Evolutionary conservation across 2,888 invertebrate species (phyloP).

Genomic region (Chalcosyrphus nemorum): DNA sequence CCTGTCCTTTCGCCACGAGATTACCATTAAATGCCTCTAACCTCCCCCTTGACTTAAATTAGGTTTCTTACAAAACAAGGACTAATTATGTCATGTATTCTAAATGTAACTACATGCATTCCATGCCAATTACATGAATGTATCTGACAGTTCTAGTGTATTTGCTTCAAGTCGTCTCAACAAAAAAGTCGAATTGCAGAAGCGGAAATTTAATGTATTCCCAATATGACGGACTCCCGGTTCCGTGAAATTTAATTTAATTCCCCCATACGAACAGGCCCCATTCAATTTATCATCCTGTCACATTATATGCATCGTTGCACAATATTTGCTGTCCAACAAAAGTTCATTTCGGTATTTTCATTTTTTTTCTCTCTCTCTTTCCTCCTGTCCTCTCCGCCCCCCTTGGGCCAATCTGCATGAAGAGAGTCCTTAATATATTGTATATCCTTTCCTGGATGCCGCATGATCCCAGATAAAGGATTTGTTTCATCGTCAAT

Average conservation of each 20-base stretch:
- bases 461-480: constrained; percentile 41
- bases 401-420: constrained; percentile 35
- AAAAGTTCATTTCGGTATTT: constrained; percentile 4
- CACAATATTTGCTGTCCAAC: constrained; percentile 59
- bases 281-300: constrained; percentile 64
- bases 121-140: too few relatives aligned
- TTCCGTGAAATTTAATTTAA: constrained; percentile 51
- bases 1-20: too few relatives aligned
- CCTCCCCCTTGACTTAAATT: too few relatives aligned
- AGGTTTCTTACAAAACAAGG: too few relatives aligned
- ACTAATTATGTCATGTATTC: too few relatives aligned
- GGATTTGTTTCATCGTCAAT: constrained; percentile 1
- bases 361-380: constrained; percentile 12
- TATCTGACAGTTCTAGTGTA: not conserved
- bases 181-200: not conserved
- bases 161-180: not conserved
- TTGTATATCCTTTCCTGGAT: constrained; percentile 2
- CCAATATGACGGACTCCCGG: constrained; percentile 18
- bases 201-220: constrained; percentile 22
- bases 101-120: too few relatives aligned
- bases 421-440: not conserved
- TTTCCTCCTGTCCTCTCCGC: not conserved
- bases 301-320: constrained; percentile 63
- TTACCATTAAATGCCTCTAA: too few relatives aligned
- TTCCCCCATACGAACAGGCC: not conserved